A percentile compares a stretch with the other conserved stretches of the same genome.
phyloP scores from a whole-genome alignment of 2,888 invertebrate species.

The Apamea epomidion region DNA sequence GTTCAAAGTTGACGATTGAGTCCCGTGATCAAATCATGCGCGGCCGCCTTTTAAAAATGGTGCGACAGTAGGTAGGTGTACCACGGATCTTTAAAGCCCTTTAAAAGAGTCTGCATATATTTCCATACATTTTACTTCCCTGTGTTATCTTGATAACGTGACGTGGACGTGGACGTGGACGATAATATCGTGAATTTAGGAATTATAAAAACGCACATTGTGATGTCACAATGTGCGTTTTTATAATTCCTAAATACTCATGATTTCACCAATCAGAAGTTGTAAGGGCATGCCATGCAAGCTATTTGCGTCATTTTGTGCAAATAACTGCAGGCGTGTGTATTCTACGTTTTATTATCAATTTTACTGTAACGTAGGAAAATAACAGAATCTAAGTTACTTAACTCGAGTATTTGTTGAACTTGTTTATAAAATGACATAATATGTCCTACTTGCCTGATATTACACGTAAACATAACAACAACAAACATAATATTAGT shows the following conservation, averaged over 20 bases:
- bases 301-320: not conserved
- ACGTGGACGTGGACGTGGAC: not conserved
- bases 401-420: not conserved
- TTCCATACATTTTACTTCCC: no score
- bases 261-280: not conserved
- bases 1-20: no score
- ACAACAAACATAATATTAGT: no score
- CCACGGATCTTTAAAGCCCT: no score
- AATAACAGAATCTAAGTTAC: not conserved
- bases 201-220: not conserved
- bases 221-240: no score
- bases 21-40: no score
- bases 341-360: not conserved
- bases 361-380: not conserved
- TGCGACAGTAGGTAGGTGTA: no score
- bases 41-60: no score
- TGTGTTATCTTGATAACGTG: no score
- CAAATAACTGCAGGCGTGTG: not conserved
- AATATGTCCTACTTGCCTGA: not conserved
- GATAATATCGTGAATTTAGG: not conserved
- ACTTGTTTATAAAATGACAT: not conserved
- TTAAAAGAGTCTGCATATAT: no score
- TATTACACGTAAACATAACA: no score
- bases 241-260: not conserved
- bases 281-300: not conserved